Evolutionary conservation across 2,888 invertebrate genomes (phyloP).

Genomic region (Caenorhabditis macrosperma): DNA sequence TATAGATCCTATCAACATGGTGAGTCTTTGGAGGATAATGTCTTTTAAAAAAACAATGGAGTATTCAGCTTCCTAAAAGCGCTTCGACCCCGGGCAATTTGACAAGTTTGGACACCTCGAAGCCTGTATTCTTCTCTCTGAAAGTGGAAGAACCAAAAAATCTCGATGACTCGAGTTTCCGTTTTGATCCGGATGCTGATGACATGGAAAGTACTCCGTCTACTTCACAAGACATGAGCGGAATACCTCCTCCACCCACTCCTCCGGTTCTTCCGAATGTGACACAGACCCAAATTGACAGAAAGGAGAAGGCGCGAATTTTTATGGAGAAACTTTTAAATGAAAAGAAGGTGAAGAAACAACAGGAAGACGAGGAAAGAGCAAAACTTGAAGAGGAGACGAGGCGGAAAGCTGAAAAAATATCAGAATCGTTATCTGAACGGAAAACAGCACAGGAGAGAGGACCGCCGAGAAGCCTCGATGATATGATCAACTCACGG

Average conservation of each 20-base stretch:
- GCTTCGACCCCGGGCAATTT: constrained; percentile 25
- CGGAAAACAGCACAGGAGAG: not conserved
- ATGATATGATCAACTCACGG: constrained; percentile 55
- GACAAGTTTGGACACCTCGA: constrained; percentile 5
- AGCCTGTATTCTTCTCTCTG: constrained; percentile 26
- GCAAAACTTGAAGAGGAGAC: constrained; percentile 54
- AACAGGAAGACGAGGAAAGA: constrained; percentile 61
- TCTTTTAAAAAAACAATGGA: no score
- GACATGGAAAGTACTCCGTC: constrained; percentile 4
- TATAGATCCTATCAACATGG: constrained; percentile 50
- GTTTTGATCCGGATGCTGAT: constrained; percentile 47
- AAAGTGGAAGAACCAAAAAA: constrained; percentile 9
- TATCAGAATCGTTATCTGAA: constrained; percentile 32
- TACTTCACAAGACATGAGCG: not conserved
- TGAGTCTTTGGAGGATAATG: no score
- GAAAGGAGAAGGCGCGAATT: constrained; percentile 69
- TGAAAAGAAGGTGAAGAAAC: constrained; percentile 66
- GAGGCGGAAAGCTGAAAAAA: constrained; percentile 54
- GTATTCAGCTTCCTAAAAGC: constrained; percentile 35
- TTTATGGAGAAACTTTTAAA: constrained; percentile 75
- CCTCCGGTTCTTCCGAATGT: constrained; percentile 54
- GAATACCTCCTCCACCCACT: constrained; percentile 36
- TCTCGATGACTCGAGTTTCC: constrained; percentile 36
- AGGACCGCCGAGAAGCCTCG: constrained; percentile 44
- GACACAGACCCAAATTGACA: constrained; percentile 64